Evolutionary conservation across 2,113 vertebrate species (phyloP).

Genomic region (Myrmecobius fasciatus): DNA sequence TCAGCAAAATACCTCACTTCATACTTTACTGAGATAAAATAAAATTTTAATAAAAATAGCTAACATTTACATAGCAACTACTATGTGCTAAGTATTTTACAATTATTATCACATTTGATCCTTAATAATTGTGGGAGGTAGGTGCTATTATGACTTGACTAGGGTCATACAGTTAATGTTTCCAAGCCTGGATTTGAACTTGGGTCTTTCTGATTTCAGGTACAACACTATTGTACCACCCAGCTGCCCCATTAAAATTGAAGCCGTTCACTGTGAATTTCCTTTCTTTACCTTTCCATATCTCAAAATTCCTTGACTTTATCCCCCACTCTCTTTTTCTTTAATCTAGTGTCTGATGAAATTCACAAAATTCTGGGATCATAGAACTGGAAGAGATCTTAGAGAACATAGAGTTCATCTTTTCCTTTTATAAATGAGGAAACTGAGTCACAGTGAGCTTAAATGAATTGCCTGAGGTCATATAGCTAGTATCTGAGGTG

Average conservation of each 20-base stretch:
- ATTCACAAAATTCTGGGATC: neutral
- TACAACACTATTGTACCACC: neutral
- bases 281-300: neutral
- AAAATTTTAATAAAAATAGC: neutral
- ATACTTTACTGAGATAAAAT: neutral
- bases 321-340: neutral
- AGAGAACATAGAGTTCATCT: neutral
- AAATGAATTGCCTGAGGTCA: neutral
- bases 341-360: neutral
- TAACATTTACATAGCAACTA: neutral
- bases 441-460: neutral
- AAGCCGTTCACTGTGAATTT: neutral
- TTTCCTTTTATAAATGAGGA: neutral
- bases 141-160: neutral
- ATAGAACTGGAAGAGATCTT: neutral
- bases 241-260: neutral
- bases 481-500: neutral
- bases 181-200: neutral
- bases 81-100: neutral
- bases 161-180: neutral
- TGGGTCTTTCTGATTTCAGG: neutral
- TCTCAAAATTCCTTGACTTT: neutral
- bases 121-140: neutral
- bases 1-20: neutral
- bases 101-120: neutral